These are phyloP conservation scores for Drosophila equinoxialis DNA, from an alignment of 1,140 invertebrate genomes.

Conservation along the genomic window DNA sequence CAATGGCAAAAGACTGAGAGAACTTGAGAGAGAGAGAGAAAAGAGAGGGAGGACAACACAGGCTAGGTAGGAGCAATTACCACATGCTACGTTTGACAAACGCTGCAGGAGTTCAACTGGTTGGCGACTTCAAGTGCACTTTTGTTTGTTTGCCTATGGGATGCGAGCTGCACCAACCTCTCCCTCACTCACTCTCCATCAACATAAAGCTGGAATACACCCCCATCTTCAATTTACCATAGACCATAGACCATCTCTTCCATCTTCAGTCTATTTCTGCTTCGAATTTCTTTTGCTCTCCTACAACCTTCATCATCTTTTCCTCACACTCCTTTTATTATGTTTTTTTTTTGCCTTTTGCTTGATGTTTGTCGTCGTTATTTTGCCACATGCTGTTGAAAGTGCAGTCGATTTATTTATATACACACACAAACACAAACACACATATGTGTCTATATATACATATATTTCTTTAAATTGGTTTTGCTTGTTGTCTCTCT, in stretches of 20 bases:
- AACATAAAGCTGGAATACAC: neutral
- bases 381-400: conserved; percentile 69
- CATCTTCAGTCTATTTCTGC: neutral
- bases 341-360: conserved; percentile 23
- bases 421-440: conserved; percentile 27
- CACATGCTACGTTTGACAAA: conserved; percentile 70
- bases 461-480: conserved; percentile 42
- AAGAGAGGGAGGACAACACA: neutral
- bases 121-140: conserved; percentile 68
- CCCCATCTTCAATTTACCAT: neutral
- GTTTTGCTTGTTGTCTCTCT: conserved; percentile 44
- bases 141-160: conserved; percentile 48
- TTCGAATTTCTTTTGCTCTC: neutral
- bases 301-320: conserved; percentile 4
- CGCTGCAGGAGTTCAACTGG: conserved; percentile 66
- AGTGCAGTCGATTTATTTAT: conserved; percentile 69
- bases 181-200: neutral
- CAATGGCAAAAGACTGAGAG: neutral
- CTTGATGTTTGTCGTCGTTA: conserved; percentile 19
- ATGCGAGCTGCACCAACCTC: neutral
- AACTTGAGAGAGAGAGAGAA: neutral
- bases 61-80: conserved; percentile 63
- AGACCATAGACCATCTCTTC: no score
- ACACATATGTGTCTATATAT: neutral
- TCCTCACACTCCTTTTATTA: neutral